A percentile compares a stretch with the other conserved stretches of the same genome.
phyloP scores from a whole-genome alignment of 2,888 invertebrate genomes.

The Oscheius myriophilus region DNA sequence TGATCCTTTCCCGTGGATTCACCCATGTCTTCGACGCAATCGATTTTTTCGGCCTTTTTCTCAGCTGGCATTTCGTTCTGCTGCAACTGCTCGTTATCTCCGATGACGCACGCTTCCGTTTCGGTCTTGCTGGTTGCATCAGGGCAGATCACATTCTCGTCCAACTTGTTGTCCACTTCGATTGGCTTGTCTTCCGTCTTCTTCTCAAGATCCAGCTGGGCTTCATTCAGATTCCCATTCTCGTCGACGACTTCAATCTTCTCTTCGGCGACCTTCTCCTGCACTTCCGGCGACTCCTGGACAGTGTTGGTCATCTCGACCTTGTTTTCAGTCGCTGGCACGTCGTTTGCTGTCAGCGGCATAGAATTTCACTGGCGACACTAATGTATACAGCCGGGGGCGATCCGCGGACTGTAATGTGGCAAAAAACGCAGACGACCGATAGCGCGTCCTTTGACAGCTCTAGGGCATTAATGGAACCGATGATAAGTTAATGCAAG shows the following conservation, averaged over 20 bases:
- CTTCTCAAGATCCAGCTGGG: too few species aligned
- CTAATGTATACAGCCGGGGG: constrained; percentile 3
- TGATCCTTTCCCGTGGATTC: too few species aligned
- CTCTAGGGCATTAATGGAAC: constrained; percentile 10
- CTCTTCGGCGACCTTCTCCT: neutral
- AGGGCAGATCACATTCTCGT: too few species aligned
- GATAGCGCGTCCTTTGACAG: constrained; percentile 14
- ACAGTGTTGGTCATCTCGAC: neutral
- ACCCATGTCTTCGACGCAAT: too few species aligned
- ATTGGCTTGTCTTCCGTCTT: too few species aligned
- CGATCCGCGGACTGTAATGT: constrained; percentile 14
- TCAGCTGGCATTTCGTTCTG: too few species aligned
- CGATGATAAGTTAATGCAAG: constrained; percentile 20
- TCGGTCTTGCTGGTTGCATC: too few species aligned
- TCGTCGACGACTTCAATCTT: neutral
- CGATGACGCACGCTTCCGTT: too few species aligned
- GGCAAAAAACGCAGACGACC: constrained; percentile 14
- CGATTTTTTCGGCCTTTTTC: too few species aligned
- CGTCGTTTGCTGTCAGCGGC: constrained; percentile 17
- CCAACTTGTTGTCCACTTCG: too few species aligned
- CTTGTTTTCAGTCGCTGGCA: neutral
- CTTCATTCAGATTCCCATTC: constrained; percentile 2
- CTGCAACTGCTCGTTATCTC: too few species aligned
- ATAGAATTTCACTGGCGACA: constrained; percentile 17
- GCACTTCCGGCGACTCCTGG: neutral